Evolutionary conservation across 2,113 vertebrate genomes (phyloP), one percentile per base, ranked within the genome.

Genomic region (Trinectes maculatus): DNA sequence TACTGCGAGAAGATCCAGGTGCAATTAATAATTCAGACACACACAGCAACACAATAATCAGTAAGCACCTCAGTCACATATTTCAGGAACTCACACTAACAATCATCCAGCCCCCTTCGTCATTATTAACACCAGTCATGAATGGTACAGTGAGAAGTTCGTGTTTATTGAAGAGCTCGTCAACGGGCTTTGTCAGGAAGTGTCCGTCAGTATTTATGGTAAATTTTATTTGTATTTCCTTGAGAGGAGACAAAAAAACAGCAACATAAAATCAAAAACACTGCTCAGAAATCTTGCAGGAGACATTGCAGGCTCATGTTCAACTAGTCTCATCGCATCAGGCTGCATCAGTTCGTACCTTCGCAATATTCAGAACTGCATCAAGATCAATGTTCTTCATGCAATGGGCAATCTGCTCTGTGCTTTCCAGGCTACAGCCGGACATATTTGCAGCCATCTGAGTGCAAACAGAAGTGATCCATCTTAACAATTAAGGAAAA

Each of bases 401-500:
- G 70, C 92, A 93, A 4, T 89, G 70, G 33, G 76, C 72, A 0
- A 92, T 82, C 28, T 54, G 58, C 79, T 92, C 56, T 71, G 90
- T 80, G 81, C 81, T 90, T 31, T 89, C 80, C 5, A 70, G 36
- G 72, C 87, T 88, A 77, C 92, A 93, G 66, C 85, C 90, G 19
- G 85, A 89, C n/a, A n/a, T 0, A 42, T 92, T 89, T 60, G 88
- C 90, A 3, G 79, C 18, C 5, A 62, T 5, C 92, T 93, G 61
- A 53, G 49, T 34, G 74, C 16, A 70, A n/a, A 82, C 3, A 34
- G 4, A 13, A 42, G 5, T 4, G 12, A 53, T 39, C 2, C 1
- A 4, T 56, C 1, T 22, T 15, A 60, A 19, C 26, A 31, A 28
- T 44, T 22, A 4, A 15, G 0, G 13, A 40, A 52, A 54, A 12